phyloP scores from a whole-genome alignment of 64 coral and sea anemone species.

The Porites australiensis region DNA sequence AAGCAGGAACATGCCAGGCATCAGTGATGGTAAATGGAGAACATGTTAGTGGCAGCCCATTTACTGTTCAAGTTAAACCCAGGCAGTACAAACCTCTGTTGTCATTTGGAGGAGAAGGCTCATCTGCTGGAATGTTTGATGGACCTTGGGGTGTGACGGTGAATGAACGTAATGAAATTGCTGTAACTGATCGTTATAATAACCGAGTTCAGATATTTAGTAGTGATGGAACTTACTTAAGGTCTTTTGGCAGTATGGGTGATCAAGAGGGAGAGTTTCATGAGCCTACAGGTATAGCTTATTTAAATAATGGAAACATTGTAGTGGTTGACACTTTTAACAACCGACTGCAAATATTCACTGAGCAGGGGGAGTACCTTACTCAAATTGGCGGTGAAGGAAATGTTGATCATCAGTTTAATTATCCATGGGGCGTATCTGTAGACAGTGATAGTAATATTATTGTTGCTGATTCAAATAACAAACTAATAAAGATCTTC shows the following conservation, averaged over 20 bases:
- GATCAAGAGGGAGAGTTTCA: neutral
- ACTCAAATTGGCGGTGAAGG: neutral
- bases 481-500: neutral
- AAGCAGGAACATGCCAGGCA: neutral
- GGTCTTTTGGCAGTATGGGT: neutral
- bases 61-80: neutral
- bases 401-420: neutral
- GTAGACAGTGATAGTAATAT: neutral
- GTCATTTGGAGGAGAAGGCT: neutral
- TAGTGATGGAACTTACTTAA: neutral
- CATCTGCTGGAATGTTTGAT: neutral
- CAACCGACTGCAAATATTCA: neutral
- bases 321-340: neutral
- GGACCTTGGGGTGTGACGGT: neutral
- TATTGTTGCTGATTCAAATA: neutral
- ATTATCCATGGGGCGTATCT: neutral
- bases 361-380: neutral
- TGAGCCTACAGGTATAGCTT: neutral
- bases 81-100: neutral
- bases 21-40: neutral
- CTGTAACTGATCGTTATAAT: neutral
- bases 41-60: neutral
- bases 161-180: neutral
- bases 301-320: neutral
- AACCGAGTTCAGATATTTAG: neutral